Evolutionary conservation across 2,888 invertebrate genomes (phyloP), one percentile per base, ranked within the genome.

Genomic region (Kuschelorhynchus macadamiae): DNA sequence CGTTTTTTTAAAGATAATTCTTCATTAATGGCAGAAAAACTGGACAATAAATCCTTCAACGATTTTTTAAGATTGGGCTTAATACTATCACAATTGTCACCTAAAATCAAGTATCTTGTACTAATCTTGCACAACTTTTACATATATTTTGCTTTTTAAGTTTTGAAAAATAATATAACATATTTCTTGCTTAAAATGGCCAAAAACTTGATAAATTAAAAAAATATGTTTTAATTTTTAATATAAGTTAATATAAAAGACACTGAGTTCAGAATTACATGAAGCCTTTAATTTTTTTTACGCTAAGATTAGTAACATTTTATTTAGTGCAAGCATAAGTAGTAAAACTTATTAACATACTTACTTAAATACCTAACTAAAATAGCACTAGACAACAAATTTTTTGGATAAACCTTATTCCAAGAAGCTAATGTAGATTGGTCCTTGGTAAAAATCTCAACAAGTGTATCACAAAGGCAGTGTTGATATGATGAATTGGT

Each of bases 401-500:
- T 87, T 77, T 89, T 90, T 25, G 86, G 83, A 82, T 92, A 91
- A 52, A 90, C 81, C 74, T 90, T 90, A 75, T 86, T 86, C 93
- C 92, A 93, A 0, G 86, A 86, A 47, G 86, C 86, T 74, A 90
- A 32, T 75, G 90, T 89, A 0, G 88, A 87, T 69, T 87, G 86
- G 72, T 93, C 92, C 53, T 84, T 83, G 18, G 81, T 81, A 39
- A 93, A 83, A 77, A 91, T 90, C 67, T 86, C 86, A 4, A 88
- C 82, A 44, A 92, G 80, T 71, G 88, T 86, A 52, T 87, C 86
- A 47, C 88, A 85, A 65, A 92, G 83, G 78, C 91, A 90, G 52
- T 85, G 83, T 74, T 80, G 86, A 80, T 81, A 85, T 49, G 68
- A 83, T 79, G 78, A 83, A 80, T 86, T 78, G 81, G 85, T 84